phyloP scores from a whole-genome alignment of 1,140 invertebrate genomes.

The Asbolus verrucosus region DNA sequence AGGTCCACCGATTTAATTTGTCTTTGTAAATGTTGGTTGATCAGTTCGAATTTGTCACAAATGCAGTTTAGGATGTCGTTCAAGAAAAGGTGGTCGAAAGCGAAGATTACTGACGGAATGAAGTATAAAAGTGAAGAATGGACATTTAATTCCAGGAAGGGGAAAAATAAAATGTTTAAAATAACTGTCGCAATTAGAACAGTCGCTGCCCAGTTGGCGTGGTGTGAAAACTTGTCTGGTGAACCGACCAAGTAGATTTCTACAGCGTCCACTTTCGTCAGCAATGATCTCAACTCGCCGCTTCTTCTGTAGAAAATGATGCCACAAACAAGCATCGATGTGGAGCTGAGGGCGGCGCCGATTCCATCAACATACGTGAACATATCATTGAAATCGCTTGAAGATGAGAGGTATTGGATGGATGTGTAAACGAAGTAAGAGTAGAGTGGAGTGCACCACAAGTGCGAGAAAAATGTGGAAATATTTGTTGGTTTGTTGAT shows the following conservation, averaged over 20 bases:
- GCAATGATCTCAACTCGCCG: background rate
- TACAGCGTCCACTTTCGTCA: background rate
- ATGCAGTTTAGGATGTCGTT: background rate
- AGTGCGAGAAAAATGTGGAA: background rate
- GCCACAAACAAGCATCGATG: background rate
- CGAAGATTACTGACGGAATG: background rate
- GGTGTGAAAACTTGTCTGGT: background rate
- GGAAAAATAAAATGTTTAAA: background rate
- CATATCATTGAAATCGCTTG: background rate
- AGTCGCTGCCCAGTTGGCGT: background rate
- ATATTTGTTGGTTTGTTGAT: background rate
- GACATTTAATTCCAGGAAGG: background rate
- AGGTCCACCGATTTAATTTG: background rate
- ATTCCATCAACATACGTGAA: constrained; percentile 6
- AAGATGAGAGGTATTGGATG: background rate
- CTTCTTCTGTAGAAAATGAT: constrained; percentile 3
- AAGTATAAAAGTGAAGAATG: background rate
- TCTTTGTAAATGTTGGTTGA: background rate
- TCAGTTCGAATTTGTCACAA: background rate
- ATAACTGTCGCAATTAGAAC: background rate
- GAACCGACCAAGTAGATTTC: background rate
- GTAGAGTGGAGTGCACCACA: background rate
- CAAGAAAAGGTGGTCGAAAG: background rate
- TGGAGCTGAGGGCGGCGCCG: background rate
- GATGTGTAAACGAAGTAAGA: constrained; percentile 2